Evolutionary conservation across 2,797 vertebrate species (phyloP).

Genomic region (Tokudaia muenninki): DNA sequence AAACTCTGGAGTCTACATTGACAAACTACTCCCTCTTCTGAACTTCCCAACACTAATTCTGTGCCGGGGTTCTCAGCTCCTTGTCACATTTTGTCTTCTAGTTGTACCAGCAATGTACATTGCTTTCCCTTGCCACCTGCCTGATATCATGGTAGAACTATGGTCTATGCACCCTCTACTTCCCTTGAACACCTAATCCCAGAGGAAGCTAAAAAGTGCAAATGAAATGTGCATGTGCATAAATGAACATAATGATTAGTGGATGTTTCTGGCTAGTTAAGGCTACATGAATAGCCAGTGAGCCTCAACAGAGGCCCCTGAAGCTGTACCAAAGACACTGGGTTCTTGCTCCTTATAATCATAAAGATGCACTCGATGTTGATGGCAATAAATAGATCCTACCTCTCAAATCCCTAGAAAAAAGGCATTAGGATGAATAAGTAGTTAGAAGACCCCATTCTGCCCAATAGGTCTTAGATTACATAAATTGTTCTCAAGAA

Average conservation of each 20-base stretch:
- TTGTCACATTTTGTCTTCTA: not conserved
- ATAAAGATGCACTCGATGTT: not conserved
- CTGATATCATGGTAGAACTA: not conserved
- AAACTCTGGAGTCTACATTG: not conserved
- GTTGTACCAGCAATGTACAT: not conserved
- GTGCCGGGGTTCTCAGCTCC: not conserved
- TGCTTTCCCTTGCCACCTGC: not conserved
- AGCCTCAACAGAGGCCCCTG: not conserved
- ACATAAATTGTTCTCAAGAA: conserved; percentile 25
- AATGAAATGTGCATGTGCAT: not conserved
- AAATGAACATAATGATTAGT: not conserved
- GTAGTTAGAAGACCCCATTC: not conserved
- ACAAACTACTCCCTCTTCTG: not conserved
- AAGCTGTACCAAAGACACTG: not conserved
- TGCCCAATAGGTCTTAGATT: not conserved
- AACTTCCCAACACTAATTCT: not conserved
- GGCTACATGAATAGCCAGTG: no score
- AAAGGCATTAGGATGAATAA: not conserved
- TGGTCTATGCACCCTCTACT: not conserved
- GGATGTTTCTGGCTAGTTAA: not conserved
- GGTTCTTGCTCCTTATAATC: not conserved
- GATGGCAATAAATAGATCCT: not conserved
- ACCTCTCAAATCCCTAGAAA: not conserved
- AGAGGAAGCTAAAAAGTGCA: conserved; percentile 2
- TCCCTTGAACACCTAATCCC: not conserved